These are phyloP conservation scores for Amblyjoppa proteus DNA, from an alignment of 2,888 invertebrate genomes.

Conservation along the genomic window DNA sequence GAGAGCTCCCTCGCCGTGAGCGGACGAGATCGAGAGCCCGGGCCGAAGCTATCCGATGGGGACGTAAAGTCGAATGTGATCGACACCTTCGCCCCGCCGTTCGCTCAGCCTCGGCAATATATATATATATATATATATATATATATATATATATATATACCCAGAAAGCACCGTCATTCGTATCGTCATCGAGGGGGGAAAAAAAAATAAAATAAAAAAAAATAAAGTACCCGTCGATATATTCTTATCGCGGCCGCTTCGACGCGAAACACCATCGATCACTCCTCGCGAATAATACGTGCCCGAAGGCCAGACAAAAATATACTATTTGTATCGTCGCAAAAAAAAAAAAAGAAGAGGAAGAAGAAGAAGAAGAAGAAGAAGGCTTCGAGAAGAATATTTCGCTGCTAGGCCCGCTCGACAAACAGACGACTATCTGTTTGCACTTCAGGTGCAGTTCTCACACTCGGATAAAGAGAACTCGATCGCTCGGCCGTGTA, in stretches of 20 bases:
- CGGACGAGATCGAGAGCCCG: constrained; percentile 13
- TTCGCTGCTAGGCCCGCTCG: constrained; percentile 41
- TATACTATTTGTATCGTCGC: constrained; percentile 28
- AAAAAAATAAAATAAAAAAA: constrained; percentile 40
- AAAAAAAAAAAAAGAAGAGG: constrained; percentile 26
- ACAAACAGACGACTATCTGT: constrained; percentile 61
- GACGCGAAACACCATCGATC: constrained; percentile 64
- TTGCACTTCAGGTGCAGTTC: constrained; percentile 77
- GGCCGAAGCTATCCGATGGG: background rate
- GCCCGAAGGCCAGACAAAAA: constrained; percentile 64
- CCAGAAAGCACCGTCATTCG: constrained; percentile 12
- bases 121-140: background rate
- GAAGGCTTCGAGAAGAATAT: constrained; percentile 31
- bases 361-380: constrained; percentile 48
- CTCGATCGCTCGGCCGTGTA: constrained; percentile 9
- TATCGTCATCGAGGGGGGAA: constrained; percentile 26
- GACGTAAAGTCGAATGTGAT: constrained; percentile 5
- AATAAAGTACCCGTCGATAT: constrained; percentile 35
- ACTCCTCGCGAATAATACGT: constrained; percentile 60
- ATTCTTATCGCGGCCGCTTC: constrained; percentile 57
- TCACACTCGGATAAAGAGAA: constrained; percentile 71
- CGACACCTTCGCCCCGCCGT: background rate
- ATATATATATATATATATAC: background rate
- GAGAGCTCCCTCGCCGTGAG: constrained; percentile 7
- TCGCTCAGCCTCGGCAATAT: background rate